phyloP scores from a whole-genome alignment of 2,113 vertebrate genomes.

The Scomber colias region DNA sequence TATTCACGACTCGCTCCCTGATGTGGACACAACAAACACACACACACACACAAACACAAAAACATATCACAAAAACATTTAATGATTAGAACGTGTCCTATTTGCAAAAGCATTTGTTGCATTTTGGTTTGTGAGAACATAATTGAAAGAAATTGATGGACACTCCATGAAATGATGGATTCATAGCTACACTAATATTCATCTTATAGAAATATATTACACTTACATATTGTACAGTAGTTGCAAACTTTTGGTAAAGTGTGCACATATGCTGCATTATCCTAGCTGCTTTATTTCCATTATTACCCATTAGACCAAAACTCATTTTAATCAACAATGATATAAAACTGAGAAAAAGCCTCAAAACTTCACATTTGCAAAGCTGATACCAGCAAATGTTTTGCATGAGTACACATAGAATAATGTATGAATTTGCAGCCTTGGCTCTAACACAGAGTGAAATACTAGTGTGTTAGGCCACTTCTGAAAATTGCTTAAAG shows the following conservation, averaged over 20 bases:
- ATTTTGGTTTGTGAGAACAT: not conserved
- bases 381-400: not conserved
- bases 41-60: conserved; percentile 12
- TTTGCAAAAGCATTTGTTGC: not conserved
- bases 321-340: not conserved
- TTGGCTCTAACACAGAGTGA: not conserved
- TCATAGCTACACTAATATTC: too few relatives aligned
- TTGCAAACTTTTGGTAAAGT: not conserved
- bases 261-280: not conserved
- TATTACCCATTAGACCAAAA: too few relatives aligned
- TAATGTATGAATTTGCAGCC: conserved; percentile 14
- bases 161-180: too few relatives aligned
- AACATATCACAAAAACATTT: not conserved
- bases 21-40: conserved; percentile 21
- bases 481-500: conserved; percentile 23
- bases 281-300: not conserved
- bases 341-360: not conserved
- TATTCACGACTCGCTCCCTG: conserved; percentile 96
- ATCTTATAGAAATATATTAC: too few relatives aligned
- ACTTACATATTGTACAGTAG: too few relatives aligned
- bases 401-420: not conserved
- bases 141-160: too few relatives aligned
- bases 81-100: not conserved
- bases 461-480: not conserved
- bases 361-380: not conserved